Base-by-base conservation (phyloP, 2,888 invertebrate species). In the Oithona nana region DNA sequence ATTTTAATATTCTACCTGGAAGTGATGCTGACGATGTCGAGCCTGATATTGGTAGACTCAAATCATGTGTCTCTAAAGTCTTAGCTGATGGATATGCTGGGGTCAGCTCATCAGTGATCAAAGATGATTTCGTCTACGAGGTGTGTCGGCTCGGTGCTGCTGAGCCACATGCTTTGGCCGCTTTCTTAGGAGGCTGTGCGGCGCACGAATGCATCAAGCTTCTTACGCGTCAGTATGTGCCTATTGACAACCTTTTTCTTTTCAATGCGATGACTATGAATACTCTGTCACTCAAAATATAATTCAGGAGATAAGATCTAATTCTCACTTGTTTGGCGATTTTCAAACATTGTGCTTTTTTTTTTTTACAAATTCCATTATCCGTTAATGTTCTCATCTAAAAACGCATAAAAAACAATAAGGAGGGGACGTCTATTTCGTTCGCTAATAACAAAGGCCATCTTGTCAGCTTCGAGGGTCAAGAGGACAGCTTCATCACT, bases 181-280 rank as follows among this genome's bases (percentile, higher is more conserved):
- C 97, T 4, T 88, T 88, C 71, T 76, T 94, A 67, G 84, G 86
- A 66, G 97, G 95, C 2, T 86, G 90, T 71, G 86, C 87, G 28
- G 94, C 95, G 6, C 97, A 98, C 71, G 97, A 97, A 77, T 83
- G 84, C 3, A 90, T 95, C 66, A 98, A 98, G 77, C 77, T 98
- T 64, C 80, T 95, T 63, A 97, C 97, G 1, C 82, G 83, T 70
- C 98, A 98, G 76, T 98, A 93, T 74, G 87, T 90, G 70, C 97
- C 97, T 48, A 80, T 98, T 63, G 84, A 94, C 74, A 95, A 97
- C 74, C 90, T 89, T 0, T 88, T 89, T 73, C 83, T 98, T 68
- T 94, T 92, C 75, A 94, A 97, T 77, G 94, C 87, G 58, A 87
- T 90, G 68, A 85, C 85, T 65, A 86, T 88, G 61, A 87, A 84